Base-by-base conservation (phyloP, 1,140 invertebrate genomes). In the Drosophila sechellia region DNA sequence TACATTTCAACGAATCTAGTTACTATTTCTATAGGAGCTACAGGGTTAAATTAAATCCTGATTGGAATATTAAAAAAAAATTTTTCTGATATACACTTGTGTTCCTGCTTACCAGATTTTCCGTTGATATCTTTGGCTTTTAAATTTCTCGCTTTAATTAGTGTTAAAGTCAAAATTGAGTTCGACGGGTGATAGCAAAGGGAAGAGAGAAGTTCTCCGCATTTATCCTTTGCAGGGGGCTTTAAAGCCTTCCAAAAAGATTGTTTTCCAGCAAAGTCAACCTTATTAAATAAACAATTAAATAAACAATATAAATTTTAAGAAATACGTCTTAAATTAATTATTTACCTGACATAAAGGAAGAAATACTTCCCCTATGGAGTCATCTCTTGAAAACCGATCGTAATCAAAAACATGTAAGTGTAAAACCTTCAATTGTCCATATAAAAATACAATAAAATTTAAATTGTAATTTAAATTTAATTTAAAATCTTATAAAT, bases 371-470 rank as follows among this genome's bases (percentile, higher is more conserved):
- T 98, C 98, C n/a, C 98, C 98, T 91, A 98, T 98, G 15, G 97
- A 98, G 92, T 98, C 98, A 92, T 98, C 98, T 78, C 97, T 94
- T 17, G 97, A 98, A 93, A 98, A 98, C 79, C 98, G 95, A 93
- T 98, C 97, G 93, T 98, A 98, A 92, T 98, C 98, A 93, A 98
- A 98, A 8, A 98, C 97, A 92, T 99, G 98, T 42, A 99, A 94
- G 92, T 98, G 97, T 31, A 99, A 93, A 37, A 98, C 96, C 96
- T 97, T 92, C n/a, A 39, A 61, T 93, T 93, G 43, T 22, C 42
- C 10, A 45, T 45, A 15, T 20, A 20, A 45, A 20, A 45, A 11
- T 8, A 5, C 5, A 12, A 45, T 15, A 11, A 20, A 11, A 20
- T 20, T 20, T 11, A 1, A 12, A 12, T 10, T 11, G 42, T 45